A percentile compares a stretch with the other conserved stretches of the same genome.
Conservation (phyloP, 2,888 invertebrate genomes). For the Cataglyphis cursor region DNA sequence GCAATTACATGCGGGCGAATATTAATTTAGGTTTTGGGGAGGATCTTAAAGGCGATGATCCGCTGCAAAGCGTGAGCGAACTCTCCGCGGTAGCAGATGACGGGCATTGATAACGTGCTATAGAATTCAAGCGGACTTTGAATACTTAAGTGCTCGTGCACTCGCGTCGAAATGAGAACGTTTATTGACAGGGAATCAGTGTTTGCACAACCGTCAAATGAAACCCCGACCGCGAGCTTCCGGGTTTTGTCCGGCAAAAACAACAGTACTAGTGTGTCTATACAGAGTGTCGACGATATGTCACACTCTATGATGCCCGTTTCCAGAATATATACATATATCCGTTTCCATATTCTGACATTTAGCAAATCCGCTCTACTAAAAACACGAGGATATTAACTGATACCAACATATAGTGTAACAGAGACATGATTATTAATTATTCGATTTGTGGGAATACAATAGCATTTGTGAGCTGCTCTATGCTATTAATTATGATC, state of each 20-base stretch:
- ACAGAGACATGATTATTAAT: constrained; percentile 30
- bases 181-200: constrained; percentile 76
- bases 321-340: constrained; percentile 3
- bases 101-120: constrained; percentile 41
- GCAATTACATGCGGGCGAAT: background rate
- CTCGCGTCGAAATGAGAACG: constrained; percentile 55
- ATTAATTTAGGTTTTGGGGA: constrained; percentile 32
- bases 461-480: background rate
- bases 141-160: constrained; percentile 69
- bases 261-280: constrained; percentile 57
- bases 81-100: constrained; percentile 16
- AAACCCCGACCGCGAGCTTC: constrained; percentile 68
- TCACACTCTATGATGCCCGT: constrained; percentile 62
- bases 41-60: constrained; percentile 44
- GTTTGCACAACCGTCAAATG: constrained; percentile 77
- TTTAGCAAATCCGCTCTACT: constrained; percentile 5
- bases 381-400: constrained; percentile 31
- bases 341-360: constrained; percentile 10
- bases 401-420: background rate
- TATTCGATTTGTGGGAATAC: constrained; percentile 3
- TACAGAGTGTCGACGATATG: constrained; percentile 61
- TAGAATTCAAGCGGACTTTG: constrained; percentile 65
- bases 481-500: constrained; percentile 14
- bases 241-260: constrained; percentile 72
- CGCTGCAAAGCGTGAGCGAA: constrained; percentile 3